A percentile compares a stretch with the other conserved stretches of the same genome.
These are phyloP conservation scores for Vanacampus margaritifer DNA, from an alignment of 2,113 vertebrate genomes.

Conservation along the genomic window DNA sequence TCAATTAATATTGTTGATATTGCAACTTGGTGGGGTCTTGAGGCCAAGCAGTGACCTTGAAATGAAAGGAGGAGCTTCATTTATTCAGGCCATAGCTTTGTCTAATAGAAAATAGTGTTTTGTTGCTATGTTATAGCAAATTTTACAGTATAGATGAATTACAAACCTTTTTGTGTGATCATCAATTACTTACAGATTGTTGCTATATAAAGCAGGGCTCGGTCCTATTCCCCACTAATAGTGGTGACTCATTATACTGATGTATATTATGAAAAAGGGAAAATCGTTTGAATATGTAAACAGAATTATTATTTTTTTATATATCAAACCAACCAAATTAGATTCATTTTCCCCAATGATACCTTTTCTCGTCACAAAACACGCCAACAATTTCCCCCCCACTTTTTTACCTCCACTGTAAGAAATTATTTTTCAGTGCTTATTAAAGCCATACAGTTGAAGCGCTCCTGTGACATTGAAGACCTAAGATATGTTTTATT, in stretches of 20 bases:
- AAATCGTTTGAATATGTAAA: neutral
- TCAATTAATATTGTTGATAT: neutral
- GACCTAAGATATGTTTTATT: neutral
- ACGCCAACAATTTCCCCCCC: too few species aligned
- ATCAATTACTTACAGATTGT: neutral
- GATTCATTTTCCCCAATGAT: neutral
- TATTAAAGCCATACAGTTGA: neutral
- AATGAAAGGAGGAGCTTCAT: neutral
- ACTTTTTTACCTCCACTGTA: neutral
- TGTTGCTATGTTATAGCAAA: neutral
- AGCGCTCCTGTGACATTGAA: neutral
- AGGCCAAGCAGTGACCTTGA: neutral
- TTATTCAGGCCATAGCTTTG: neutral
- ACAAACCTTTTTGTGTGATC: neutral
- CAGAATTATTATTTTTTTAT: neutral
- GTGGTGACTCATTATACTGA: neutral
- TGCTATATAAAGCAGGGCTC: neutral
- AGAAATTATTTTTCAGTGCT: neutral
- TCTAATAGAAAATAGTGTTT: neutral
- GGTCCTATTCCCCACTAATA: neutral
- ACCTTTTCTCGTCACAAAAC: neutral
- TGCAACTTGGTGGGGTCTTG: neutral
- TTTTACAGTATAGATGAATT: neutral
- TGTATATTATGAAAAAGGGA: neutral
- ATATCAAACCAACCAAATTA: neutral